These are phyloP conservation scores for Diabrotica virgifera DNA, from an alignment of 1,140 invertebrate species.

Conservation along the genomic window DNA sequence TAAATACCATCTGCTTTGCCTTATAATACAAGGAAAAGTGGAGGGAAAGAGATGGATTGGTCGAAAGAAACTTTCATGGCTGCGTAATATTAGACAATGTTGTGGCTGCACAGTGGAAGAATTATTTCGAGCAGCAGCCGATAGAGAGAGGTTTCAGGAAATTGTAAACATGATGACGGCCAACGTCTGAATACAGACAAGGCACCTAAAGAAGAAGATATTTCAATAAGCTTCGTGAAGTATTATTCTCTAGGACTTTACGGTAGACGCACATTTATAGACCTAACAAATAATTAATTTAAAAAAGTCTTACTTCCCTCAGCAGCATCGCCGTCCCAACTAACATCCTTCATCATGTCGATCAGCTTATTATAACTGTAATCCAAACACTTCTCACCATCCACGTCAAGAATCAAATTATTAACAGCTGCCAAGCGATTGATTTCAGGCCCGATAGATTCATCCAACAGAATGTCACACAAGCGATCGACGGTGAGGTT, in stretches of 20 bases:
- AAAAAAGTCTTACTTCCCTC: slow-evolving; percentile 58
- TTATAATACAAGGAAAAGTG: too few relatives aligned
- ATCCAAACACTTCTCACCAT: slow-evolving; percentile 77
- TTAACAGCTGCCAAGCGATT: slow-evolving; percentile 73
- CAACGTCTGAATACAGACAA: too few relatives aligned
- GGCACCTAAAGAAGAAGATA: too few relatives aligned
- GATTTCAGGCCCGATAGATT: slow-evolving; percentile 58
- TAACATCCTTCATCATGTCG: slow-evolving; percentile 63
- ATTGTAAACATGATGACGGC: too few relatives aligned
- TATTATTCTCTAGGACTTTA: neutral
- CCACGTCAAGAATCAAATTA: slow-evolving; percentile 63
- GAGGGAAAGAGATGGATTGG: too few relatives aligned
- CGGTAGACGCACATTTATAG: neutral
- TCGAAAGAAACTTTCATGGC: too few relatives aligned
- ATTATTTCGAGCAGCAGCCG: too few relatives aligned
- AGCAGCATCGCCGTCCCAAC: slow-evolving; percentile 61
- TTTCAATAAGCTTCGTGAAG: neutral
- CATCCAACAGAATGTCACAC: slow-evolving; percentile 72
- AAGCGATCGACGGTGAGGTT: slow-evolving; percentile 77
- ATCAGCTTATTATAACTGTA: slow-evolving; percentile 81
- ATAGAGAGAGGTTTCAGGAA: too few relatives aligned
- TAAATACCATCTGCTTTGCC: too few relatives aligned
- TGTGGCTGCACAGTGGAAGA: too few relatives aligned
- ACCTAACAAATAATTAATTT: neutral
- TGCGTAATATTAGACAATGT: too few relatives aligned